phyloP scores from a whole-genome alignment of 2,888 invertebrate genomes.

The Lochmaea capreae region DNA sequence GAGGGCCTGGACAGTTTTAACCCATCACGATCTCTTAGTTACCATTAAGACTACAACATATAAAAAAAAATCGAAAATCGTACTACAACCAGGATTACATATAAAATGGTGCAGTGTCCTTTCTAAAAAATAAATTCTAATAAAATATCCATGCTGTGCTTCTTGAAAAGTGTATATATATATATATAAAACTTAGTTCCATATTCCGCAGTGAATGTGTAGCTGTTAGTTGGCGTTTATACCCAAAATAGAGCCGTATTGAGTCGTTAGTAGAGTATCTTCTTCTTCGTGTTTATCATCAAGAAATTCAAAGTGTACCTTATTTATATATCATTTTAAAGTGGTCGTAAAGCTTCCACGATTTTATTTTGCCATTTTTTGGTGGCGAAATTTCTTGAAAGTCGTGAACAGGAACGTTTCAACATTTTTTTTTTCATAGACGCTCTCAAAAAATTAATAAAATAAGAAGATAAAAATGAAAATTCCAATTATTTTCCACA shows the following conservation, averaged over 20 bases:
- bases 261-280: constrained; percentile 12
- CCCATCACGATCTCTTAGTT: no score
- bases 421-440: not conserved
- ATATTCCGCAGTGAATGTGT: not conserved
- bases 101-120: no score
- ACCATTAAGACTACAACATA: no score
- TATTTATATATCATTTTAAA: constrained; percentile 18
- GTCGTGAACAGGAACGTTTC: constrained; percentile 1
- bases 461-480: not conserved
- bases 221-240: constrained; percentile 4
- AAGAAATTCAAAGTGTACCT: constrained; percentile 9
- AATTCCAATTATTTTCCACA: not conserved
- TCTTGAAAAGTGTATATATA: not conserved
- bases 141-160: not conserved
- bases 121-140: not conserved
- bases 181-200: not conserved
- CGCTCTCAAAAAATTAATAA: not conserved
- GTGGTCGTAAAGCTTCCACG: constrained; percentile 6
- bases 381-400: not conserved
- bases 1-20: no score
- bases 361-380: constrained; percentile 11
- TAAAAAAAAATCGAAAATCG: no score
- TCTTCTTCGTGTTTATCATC: not conserved
- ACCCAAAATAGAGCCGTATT: constrained; percentile 3
- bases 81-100: no score